Evolutionary conservation across 2,888 invertebrate species (phyloP).

Genomic region (Eupithecia pulchellata): DNA sequence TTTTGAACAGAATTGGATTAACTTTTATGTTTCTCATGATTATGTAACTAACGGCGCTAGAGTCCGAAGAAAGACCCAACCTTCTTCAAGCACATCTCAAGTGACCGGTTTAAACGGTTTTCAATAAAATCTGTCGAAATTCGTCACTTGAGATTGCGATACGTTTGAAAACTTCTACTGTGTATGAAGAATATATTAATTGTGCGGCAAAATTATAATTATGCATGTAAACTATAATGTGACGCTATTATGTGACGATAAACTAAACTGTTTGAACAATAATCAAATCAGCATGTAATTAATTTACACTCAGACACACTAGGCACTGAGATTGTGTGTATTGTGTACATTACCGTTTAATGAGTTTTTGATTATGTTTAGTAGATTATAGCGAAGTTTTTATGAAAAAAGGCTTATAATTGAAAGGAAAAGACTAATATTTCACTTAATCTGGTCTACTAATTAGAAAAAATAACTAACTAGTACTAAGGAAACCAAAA

Average conservation of each 20-base stretch:
- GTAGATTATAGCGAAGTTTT: background rate
- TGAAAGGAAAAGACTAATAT: background rate
- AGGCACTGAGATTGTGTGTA: background rate
- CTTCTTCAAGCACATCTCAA: too few species aligned
- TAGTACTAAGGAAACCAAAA: background rate
- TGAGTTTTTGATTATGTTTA: background rate
- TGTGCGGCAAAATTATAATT: slow-evolving; percentile 8
- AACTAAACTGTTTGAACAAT: slow-evolving; percentile 23
- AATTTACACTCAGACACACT: slow-evolving; percentile 15
- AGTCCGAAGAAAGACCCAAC: too few species aligned
- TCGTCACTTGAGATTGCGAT: too few species aligned
- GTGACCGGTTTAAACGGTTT: too few species aligned
- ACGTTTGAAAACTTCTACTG: background rate
- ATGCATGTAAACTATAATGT: slow-evolving; percentile 1
- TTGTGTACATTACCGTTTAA: background rate
- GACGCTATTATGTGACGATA: background rate
- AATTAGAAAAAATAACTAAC: too few species aligned
- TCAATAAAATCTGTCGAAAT: too few species aligned
- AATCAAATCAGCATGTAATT: slow-evolving; percentile 27
- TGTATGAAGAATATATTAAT: background rate
- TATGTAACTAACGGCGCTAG: too few species aligned
- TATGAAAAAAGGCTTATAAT: background rate
- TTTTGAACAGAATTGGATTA: too few species aligned
- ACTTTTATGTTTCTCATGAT: too few species aligned
- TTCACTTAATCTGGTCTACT: background rate